Evolutionary conservation across 2,113 vertebrate species (phyloP).

Genomic region (Anoplopoma fimbria): DNA sequence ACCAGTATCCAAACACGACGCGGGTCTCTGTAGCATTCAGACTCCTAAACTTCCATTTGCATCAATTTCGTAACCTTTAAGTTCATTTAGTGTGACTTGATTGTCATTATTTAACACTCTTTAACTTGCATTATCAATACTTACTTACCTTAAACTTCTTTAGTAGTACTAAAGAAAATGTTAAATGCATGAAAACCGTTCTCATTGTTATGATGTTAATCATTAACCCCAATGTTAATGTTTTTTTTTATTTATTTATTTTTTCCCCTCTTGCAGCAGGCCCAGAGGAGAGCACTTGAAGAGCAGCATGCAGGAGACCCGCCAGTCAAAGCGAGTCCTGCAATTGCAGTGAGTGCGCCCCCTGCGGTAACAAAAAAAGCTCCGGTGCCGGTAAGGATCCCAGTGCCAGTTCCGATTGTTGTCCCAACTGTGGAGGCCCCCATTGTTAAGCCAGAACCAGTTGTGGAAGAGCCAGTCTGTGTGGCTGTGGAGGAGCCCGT

Average conservation of each 20-base stretch:
- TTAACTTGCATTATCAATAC: background rate
- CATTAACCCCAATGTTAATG: background rate
- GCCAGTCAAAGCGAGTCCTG: slow-evolving; percentile 62
- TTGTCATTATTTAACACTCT: background rate
- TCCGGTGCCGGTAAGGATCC: slow-evolving; percentile 8
- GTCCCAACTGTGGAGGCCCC: slow-evolving; percentile 39
- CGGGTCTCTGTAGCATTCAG: background rate
- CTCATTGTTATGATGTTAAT: background rate
- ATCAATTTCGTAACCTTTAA: background rate
- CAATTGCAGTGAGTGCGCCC: slow-evolving; percentile 62
- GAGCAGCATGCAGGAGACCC: slow-evolving; percentile 64
- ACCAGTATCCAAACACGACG: background rate
- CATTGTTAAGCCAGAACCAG: slow-evolving; percentile 37
- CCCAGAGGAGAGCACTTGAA: slow-evolving; percentile 73
- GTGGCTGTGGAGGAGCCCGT: slow-evolving; percentile 11
- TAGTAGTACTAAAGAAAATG: background rate
- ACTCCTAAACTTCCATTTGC: background rate
- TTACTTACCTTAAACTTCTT: background rate
- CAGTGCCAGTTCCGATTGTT: slow-evolving; percentile 21
- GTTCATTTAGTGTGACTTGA: background rate
- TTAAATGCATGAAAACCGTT: background rate
- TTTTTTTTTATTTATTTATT: too few species aligned
- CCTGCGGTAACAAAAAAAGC: slow-evolving; percentile 58
- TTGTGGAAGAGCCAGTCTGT: background rate
- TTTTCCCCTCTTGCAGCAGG: slow-evolving; percentile 70